These are phyloP conservation scores for Cryptomyrus ogoouensis DNA, from an alignment of 2,113 vertebrate genomes.

Conservation along the genomic window DNA sequence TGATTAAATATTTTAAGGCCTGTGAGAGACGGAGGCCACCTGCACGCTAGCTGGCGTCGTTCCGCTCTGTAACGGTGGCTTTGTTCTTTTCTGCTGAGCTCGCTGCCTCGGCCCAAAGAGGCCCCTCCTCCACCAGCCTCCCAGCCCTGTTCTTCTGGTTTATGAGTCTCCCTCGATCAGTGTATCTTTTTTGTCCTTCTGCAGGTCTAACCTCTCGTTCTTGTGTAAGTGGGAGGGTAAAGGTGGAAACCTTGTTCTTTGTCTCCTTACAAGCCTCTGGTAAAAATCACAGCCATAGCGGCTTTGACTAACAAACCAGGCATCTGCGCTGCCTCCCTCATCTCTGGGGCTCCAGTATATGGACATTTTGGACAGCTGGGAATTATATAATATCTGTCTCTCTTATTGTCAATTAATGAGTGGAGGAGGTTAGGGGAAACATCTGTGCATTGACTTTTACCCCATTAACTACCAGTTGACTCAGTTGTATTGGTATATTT, in stretches of 20 bases:
- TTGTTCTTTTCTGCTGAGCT: background rate
- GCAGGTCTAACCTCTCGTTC: background rate
- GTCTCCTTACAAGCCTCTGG: conserved; percentile 1
- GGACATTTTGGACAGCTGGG: background rate
- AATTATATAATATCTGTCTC: background rate
- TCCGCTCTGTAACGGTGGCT: background rate
- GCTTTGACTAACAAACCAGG: background rate
- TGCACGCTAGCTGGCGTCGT: background rate
- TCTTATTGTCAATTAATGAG: background rate
- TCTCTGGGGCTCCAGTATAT: background rate
- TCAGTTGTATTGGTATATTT: background rate
- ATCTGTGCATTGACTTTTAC: background rate
- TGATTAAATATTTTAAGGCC: background rate
- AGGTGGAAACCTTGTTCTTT: background rate
- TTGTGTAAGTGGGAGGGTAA: background rate
- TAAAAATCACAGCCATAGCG: background rate
- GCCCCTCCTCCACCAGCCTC: background rate
- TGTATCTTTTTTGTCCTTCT: background rate
- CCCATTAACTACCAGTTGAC: background rate
- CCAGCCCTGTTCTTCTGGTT: background rate
- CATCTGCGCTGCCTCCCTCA: background rate
- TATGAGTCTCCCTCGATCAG: background rate
- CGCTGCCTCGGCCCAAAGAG: background rate
- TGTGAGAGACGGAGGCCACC: background rate
- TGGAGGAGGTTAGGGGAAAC: background rate